phyloP scores from a whole-genome alignment of 2,797 vertebrate genomes.

The Lepus oiostolus region DNA sequence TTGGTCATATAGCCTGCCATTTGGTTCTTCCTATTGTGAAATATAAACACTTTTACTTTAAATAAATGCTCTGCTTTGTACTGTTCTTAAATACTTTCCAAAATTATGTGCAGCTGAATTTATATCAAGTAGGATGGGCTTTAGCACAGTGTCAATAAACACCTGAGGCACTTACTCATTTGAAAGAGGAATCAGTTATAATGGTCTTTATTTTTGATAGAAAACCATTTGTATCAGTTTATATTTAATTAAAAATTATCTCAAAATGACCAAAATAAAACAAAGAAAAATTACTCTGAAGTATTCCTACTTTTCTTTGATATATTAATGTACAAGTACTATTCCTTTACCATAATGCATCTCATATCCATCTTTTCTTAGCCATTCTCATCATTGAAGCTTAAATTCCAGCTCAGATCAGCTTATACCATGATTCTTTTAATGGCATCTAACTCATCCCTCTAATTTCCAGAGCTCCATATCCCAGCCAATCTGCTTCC shows the following conservation, averaged over 20 bases:
- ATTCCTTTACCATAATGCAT: background rate
- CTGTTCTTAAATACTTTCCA: background rate
- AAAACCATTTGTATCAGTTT: background rate
- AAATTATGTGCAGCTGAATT: background rate
- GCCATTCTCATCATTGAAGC: background rate
- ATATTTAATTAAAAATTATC: background rate
- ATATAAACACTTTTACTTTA: background rate
- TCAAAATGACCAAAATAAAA: background rate
- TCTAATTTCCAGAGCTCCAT: background rate
- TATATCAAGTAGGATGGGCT: background rate
- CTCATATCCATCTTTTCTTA: background rate
- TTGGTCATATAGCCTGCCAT: background rate
- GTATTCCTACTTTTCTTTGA: background rate
- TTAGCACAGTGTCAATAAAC: background rate
- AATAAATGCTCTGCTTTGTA: background rate
- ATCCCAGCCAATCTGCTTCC: background rate
- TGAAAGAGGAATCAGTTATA: background rate
- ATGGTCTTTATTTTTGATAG: background rate
- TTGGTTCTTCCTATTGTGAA: background rate
- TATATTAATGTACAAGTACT: too few relatives aligned
- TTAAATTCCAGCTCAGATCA: background rate
- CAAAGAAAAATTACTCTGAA: background rate
- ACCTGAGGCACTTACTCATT: background rate
- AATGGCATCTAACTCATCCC: background rate
- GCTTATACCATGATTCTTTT: background rate